Percentiles rank a stretch among this genome's conserved stretches.
Evolutionary conservation across 2,888 invertebrate genomes (phyloP).

Genomic region (Rhogogaster chlorosoma): DNA sequence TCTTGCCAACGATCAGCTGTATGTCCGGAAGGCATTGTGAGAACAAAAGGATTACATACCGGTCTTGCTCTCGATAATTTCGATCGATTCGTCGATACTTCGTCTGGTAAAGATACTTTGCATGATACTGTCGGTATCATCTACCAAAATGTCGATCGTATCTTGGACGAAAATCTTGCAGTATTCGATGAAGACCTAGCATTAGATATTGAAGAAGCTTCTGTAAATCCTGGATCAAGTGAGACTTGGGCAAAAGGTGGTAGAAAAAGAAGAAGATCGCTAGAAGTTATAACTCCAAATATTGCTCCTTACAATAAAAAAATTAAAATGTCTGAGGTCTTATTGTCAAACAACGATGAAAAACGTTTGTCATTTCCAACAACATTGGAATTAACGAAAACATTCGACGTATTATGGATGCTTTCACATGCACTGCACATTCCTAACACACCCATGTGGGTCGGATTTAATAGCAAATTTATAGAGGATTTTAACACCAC

Average conservation of each 20-base stretch:
- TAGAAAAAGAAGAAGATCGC: too few species aligned
- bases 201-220: too few species aligned
- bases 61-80: slow-evolving; percentile 62
- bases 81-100: slow-evolving; percentile 63
- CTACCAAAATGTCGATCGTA: slow-evolving; percentile 56
- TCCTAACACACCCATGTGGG: slow-evolving; percentile 69
- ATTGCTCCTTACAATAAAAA: too few species aligned
- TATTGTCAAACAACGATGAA: slow-evolving; percentile 45
- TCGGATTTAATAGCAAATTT: slow-evolving; percentile 65
- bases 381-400: slow-evolving; percentile 46
- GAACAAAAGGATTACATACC: slow-evolving; percentile 54
- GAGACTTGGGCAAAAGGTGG: too few species aligned
- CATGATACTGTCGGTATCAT: too few species aligned
- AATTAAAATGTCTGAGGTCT: slow-evolving; percentile 48
- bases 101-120: slow-evolving; percentile 62
- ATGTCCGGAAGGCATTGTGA: slow-evolving; percentile 54
- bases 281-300: too few species aligned
- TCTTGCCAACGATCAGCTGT: slow-evolving; percentile 35
- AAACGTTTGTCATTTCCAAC: slow-evolving; percentile 17
- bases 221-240: too few species aligned
- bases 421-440: slow-evolving; percentile 61
- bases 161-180: slow-evolving; percentile 25
- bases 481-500: slow-evolving; percentile 58
- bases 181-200: not conserved
- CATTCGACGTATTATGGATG: slow-evolving; percentile 59